Evolutionary conservation across 2,797 vertebrate species (phyloP), one percentile per base, ranked within the genome.

Genomic region (Paramormyrops hopkinsi): DNA sequence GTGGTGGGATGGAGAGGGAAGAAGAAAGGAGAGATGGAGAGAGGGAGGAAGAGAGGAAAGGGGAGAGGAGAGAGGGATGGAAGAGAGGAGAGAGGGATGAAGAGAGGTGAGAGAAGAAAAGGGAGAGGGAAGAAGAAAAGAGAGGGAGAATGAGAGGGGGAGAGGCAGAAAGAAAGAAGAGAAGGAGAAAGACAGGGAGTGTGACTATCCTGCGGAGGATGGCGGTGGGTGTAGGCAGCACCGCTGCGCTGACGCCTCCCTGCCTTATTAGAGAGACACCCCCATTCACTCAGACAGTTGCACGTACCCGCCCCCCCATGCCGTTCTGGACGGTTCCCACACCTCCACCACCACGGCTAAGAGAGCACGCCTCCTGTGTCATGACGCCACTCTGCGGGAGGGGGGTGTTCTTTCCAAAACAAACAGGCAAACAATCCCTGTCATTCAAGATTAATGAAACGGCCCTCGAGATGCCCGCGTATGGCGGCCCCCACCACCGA

Each of bases 371-470:
- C 65, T 37, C 65, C 9, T 33, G 65, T 33, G 65, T 73, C 65
- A 37, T 37, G 33, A 33, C 65, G 33, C 65, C 65, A 73, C 12
- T 37, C 65, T 1, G 14, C 17, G 25, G 33, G 11, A 4, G 22
- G 56, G 59, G 33, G 33, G 2, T 2, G 33, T 1, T 33, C 65
- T 41, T 37, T 73, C 33, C 69, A 37, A 33, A 37, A 73, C 29
- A 4, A 37, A 73, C 25, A 73, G 22, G 59, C 59, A 62, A 88
- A 76, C 88, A 46, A 51, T 79, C 19, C 48, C 88, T 56, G 29
- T 88, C 73, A 82, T 29, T 33, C 17, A 37, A 88, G 48, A 88
- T 88, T 54, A 88, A 56, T 82, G 51, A 51, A 46, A 54, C 19
- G 19, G 69, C 33, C 69, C 17, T 54, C 14, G 25, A 33, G 12